A percentile compares a stretch with the other conserved stretches of the same genome.
Conservation (phyloP, 2,888 invertebrate genomes). For the Cerastis leucographa region DNA sequence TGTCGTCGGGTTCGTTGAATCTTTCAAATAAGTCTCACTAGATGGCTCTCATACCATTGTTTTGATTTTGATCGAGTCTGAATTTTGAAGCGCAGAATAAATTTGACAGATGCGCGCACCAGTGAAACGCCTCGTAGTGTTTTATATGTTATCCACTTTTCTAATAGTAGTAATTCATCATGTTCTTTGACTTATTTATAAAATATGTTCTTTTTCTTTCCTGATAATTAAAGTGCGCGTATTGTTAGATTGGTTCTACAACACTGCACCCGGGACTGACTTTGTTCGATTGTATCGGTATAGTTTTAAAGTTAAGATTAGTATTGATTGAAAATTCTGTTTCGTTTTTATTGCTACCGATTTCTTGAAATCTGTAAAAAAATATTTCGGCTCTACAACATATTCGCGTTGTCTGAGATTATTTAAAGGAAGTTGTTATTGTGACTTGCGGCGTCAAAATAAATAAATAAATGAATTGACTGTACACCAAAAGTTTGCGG, state of each 20-base stretch:
- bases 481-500: conserved; percentile 40
- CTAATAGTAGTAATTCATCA: conserved; percentile 31
- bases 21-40: conserved; percentile 31
- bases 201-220: conserved; percentile 11
- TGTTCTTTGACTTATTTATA: conserved; percentile 25
- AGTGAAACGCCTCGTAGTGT: conserved; percentile 73
- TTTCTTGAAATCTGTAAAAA: conserved; percentile 42
- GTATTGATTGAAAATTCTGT: conserved; percentile 70
- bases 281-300: conserved; percentile 56
- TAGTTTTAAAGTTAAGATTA: conserved; percentile 69
- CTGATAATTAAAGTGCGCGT: conserved; percentile 48
- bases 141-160: conserved; percentile 44
- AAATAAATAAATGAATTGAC: conserved; percentile 58
- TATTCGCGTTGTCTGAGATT: conserved; percentile 38
- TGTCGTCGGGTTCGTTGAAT: background rate
- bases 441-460: conserved; percentile 58
- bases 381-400: conserved; percentile 31
- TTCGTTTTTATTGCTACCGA: conserved; percentile 51
- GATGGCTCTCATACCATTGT: conserved; percentile 63
- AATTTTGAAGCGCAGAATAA: conserved; percentile 73
- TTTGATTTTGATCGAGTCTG: conserved; percentile 65
- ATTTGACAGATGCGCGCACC: conserved; percentile 80
- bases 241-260: conserved; percentile 32
- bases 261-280: conserved; percentile 50
- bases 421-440: conserved; percentile 53